Percentiles rank a stretch among this genome's conserved stretches.
Evolutionary conservation across 1,140 invertebrate genomes (phyloP).

Genomic region (Trachymyrmex septentrionalis): DNA sequence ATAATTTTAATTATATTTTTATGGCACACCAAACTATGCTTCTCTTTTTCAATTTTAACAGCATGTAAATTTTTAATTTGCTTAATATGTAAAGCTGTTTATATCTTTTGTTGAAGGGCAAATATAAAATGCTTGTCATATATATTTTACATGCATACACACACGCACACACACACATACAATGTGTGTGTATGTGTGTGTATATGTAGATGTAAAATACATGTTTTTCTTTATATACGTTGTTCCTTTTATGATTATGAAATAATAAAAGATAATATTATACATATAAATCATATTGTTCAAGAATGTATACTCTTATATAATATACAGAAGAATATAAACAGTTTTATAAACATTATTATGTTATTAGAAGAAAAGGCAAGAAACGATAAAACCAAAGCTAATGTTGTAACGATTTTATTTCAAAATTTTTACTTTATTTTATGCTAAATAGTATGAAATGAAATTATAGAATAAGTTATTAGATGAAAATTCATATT

Average conservation of each 20-base stretch:
- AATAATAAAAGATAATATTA: conserved; percentile 1
- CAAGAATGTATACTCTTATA: conserved; percentile 37
- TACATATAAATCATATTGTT: conserved; percentile 27
- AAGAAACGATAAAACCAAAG: conserved; percentile 66
- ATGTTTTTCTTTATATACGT: conserved; percentile 8
- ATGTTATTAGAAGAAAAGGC: conserved; percentile 67
- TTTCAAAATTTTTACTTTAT: conserved; percentile 30
- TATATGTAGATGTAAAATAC: conserved; percentile 1
- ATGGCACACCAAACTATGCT: conserved; percentile 26
- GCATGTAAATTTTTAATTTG: conserved; percentile 3
- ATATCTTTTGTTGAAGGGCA: conserved; percentile 16
- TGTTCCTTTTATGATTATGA: conserved; percentile 35
- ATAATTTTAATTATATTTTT: conserved; percentile 47
- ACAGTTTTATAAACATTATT: conserved; percentile 29
- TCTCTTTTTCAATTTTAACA: conserved; percentile 37
- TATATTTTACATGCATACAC: not conserved
- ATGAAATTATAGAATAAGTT: conserved; percentile 39
- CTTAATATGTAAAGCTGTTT: conserved; percentile 22
- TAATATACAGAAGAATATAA: conserved; percentile 51
- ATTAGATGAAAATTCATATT: conserved; percentile 37
- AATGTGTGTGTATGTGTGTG: too few relatives aligned
- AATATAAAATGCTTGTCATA: conserved; percentile 14
- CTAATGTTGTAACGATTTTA: conserved; percentile 26
- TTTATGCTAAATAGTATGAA: conserved; percentile 48
- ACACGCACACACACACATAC: not conserved